Evolutionary conservation across 2,888 invertebrate species (phyloP), one percentile per base, ranked within the genome.

Genomic region (Ditula angustiorana): DNA sequence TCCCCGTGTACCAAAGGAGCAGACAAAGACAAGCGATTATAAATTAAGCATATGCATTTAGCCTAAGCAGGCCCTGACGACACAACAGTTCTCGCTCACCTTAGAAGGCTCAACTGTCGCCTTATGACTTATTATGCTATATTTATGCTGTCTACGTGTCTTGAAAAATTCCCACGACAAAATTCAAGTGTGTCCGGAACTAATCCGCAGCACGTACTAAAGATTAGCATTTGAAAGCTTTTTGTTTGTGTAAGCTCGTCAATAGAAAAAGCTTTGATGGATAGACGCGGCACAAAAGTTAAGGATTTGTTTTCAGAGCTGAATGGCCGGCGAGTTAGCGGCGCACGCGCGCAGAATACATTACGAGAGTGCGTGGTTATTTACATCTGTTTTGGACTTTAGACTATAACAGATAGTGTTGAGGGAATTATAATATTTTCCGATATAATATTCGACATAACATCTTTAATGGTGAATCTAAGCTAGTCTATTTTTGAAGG

Each of bases 171-270:
- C 91, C 90, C 91, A 91, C 90, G 87, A 82, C 55, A 28, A 33
- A 71, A 69, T 69, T 70, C 58, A 66, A 69, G 69, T 57, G 69
- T 57, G 52, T 66, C 74, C 86, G 86, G 88, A 88, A 91, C 90
- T 86, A 88, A 92, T 88, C 86, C 85, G 71, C 69, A 68, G 81
- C 92, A 92, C 92, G 92, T 90, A 86, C 86, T 74, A 70, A 69
- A 82, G 80, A 92, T 92, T 92, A 90, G 85, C 90, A 89, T 91
- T 89, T 88, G 86, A 91, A 92, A 88, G 85, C 86, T 83, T 78
- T 85, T 88, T 90, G 90, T 92, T 92, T 91, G 88, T 86, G 84
- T 86, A 87, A 87, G 87, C 87, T 86, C 83, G 85, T 86, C 88
- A 88, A 89, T 88, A 86, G 90, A 89, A 89, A 86, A 90, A 88